Conservation (phyloP, 2,888 invertebrate species). For the Cacoxenus indagator region DNA sequence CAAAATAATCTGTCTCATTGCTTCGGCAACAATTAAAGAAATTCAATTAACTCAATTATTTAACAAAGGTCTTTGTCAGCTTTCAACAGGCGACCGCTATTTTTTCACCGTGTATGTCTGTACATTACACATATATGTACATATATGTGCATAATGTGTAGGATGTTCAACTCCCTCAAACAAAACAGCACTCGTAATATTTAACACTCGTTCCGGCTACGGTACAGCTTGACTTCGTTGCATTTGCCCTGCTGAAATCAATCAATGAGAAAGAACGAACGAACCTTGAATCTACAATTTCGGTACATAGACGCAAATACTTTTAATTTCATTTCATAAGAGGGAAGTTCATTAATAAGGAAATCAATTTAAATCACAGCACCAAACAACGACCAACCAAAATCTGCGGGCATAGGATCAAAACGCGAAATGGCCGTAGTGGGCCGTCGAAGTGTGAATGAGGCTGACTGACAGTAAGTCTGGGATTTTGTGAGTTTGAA, state of each 20-base stretch:
- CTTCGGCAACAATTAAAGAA: slow-evolving; percentile 40
- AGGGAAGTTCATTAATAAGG: slow-evolving; percentile 67
- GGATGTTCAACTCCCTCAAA: not conserved
- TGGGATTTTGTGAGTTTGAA: not conserved
- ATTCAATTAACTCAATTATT: slow-evolving; percentile 40
- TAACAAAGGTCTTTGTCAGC: slow-evolving; percentile 53
- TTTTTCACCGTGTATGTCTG: slow-evolving; percentile 31
- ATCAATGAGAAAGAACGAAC: slow-evolving; percentile 36
- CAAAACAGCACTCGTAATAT: slow-evolving; percentile 38
- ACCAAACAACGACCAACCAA: slow-evolving; percentile 55
- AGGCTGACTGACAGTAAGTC: not conserved
- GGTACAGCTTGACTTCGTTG: not conserved
- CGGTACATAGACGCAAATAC: slow-evolving; percentile 37
- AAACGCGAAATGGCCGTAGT: not conserved
- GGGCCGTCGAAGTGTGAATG: slow-evolving; percentile 3
- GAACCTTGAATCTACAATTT: not conserved
- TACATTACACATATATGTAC: not conserved
- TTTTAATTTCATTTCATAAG: slow-evolving; percentile 60
- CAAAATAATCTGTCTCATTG: not conserved
- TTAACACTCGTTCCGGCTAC: slow-evolving; percentile 49
- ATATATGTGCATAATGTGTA: not conserved
- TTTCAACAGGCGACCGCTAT: slow-evolving; percentile 47
- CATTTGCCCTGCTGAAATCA: slow-evolving; percentile 41
- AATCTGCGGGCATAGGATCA: slow-evolving; percentile 26
- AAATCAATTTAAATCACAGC: slow-evolving; percentile 68